phyloP scores from a whole-genome alignment of 2,797 vertebrate species.

The Cyclura pinguis region DNA sequence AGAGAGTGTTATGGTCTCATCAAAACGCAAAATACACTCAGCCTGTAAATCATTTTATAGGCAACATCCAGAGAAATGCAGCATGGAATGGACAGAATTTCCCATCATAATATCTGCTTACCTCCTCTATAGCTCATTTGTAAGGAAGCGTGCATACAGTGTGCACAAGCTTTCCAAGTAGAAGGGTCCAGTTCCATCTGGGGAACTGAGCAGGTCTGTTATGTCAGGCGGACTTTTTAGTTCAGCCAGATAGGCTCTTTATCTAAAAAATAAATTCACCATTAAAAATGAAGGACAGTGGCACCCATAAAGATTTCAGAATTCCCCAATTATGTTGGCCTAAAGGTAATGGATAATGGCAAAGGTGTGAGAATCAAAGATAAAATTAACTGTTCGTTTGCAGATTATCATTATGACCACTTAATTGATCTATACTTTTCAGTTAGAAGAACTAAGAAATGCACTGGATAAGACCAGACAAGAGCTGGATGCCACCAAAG shows the following conservation, averaged over 20 bases:
- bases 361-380: not conserved
- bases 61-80: not conserved
- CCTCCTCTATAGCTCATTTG: not conserved
- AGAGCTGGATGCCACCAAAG: slow-evolving; percentile 96
- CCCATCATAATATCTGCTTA: not conserved
- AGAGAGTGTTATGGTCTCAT: not conserved
- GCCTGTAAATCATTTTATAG: not conserved
- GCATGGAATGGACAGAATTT: not conserved
- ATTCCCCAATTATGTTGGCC: accelerated
- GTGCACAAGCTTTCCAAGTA: not conserved
- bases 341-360: slow-evolving; percentile 2
- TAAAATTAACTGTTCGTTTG: not conserved
- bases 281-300: not conserved
- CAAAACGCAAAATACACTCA: not conserved
- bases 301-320: not conserved
- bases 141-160: not conserved
- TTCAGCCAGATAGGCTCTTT: not conserved
- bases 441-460: slow-evolving; percentile 96
- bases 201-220: not conserved
- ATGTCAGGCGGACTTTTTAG: not conserved
- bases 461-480: slow-evolving; percentile 95
- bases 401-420: slow-evolving; percentile 1
- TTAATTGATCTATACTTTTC: slow-evolving; percentile 60
- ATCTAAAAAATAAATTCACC: not conserved
- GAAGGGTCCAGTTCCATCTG: not conserved